Evolutionary conservation across 2,113 vertebrate genomes (phyloP), one percentile per base, ranked within the genome.

Genomic region (Henicopernis longicauda): DNA sequence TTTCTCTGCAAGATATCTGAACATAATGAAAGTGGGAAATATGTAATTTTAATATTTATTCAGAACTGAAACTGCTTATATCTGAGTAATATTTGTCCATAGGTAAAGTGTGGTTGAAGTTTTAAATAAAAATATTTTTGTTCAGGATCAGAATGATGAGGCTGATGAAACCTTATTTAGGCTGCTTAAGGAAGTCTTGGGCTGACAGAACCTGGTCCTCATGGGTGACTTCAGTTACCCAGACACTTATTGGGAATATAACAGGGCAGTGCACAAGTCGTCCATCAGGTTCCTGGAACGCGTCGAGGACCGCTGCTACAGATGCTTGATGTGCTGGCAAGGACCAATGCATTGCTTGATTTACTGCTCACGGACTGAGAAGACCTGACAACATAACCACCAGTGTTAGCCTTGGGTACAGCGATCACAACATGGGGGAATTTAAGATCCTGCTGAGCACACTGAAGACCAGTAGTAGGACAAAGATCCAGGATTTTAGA

Each of bases 191-290:
- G 15, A 86, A 59, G 10, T 19, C 38, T 67, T 65, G 45, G 57
- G 9, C 26, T 0, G 1, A 74, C 6, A 74, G 65, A 85, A 82
- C 32, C 17, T 66, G 50, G 7, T 61, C 17, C 36, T 78, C 49
- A 25, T 10, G 36, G 32, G 27, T 55, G 38, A 63, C 21, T 92
- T 80, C 47, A 81, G 2, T 55, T 72, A 22, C 13, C 15, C 50
- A 31, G 4, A 40, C 17, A 18, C 7, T 66, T 70, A 10, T 22
- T 82, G 74, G 42, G 61, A 74, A 90, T 90, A 88, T 23, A 70
- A 26, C 29, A 38, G 0, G 0, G 40, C 3, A 3, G 4, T 27
- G 38, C 54, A 34, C 17, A 16, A 57, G 34, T 57, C 2, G 3
- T 79, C 55, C 82, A n/a, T 74, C 70, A 79, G 15, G 26, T 52